Percentiles rank a stretch among this genome's conserved stretches.
Evolutionary conservation across 2,888 invertebrate genomes (phyloP).

Genomic region (Ischnus inquisitorius): DNA sequence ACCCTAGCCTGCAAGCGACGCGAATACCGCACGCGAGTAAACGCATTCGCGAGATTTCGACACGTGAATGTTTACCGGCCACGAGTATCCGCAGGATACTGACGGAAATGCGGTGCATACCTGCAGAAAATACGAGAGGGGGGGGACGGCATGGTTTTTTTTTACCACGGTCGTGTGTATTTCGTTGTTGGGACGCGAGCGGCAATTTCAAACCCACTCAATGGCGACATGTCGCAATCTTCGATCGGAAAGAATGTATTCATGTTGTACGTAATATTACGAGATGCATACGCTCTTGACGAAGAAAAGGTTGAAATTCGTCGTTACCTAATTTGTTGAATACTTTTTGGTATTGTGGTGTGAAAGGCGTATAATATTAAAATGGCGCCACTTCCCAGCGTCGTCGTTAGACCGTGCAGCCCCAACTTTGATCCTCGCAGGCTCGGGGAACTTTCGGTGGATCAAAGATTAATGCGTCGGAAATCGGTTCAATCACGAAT

Average conservation of each 20-base stretch:
- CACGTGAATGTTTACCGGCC: slow-evolving; percentile 24
- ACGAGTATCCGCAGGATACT: slow-evolving; percentile 36
- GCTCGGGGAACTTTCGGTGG: too few relatives aligned
- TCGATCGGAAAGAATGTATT: too few relatives aligned
- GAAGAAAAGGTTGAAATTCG: too few relatives aligned
- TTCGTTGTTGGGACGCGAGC: background rate
- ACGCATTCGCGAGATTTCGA: slow-evolving; percentile 76
- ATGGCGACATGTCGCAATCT: background rate
- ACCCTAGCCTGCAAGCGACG: slow-evolving; percentile 66
- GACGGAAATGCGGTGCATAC: slow-evolving; percentile 8
- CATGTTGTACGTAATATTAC: too few relatives aligned
- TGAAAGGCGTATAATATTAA: too few relatives aligned
- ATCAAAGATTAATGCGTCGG: background rate
- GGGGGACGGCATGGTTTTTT: background rate
- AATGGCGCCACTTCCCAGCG: too few relatives aligned
- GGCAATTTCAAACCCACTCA: background rate
- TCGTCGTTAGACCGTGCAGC: too few relatives aligned
- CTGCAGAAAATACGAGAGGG: background rate
- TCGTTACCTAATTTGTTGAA: too few relatives aligned
- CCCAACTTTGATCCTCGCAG: too few relatives aligned
- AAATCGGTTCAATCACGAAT: slow-evolving; percentile 45
- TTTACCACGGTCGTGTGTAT: background rate
- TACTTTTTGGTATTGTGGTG: too few relatives aligned
- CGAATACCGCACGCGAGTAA: slow-evolving; percentile 71
- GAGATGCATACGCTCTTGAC: too few relatives aligned